Percentiles rank a stretch among this genome's conserved stretches.
phyloP scores from a whole-genome alignment of 2,113 vertebrate genomes.

The Eonycteris spelaea region DNA sequence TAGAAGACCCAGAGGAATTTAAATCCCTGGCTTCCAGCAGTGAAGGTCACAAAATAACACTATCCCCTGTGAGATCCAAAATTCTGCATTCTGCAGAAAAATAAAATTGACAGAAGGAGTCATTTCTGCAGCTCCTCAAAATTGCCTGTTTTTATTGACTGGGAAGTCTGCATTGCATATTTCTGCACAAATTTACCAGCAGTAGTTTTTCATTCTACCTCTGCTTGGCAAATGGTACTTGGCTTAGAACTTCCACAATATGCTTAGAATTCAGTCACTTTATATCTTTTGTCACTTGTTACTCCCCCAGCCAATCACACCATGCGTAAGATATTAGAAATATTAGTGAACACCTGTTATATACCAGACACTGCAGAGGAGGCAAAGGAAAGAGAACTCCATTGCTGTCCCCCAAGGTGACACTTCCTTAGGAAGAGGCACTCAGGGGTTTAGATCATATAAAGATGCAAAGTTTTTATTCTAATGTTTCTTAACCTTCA shows the following conservation, averaged over 20 bases:
- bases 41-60: neutral
- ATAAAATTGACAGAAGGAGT: neutral
- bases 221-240: neutral
- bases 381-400: neutral
- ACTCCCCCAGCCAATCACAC: neutral
- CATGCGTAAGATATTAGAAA: neutral
- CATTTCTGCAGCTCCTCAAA: neutral
- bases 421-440: neutral
- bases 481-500: neutral
- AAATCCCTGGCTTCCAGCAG: neutral
- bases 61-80: neutral
- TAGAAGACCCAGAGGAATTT: neutral
- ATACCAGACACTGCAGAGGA: neutral
- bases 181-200: conserved; percentile 26
- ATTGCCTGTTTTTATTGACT: neutral
- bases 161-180: neutral
- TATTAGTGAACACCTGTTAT: neutral
- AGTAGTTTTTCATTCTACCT: neutral
- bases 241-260: neutral
- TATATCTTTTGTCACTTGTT: neutral
- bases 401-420: neutral
- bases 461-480: neutral
- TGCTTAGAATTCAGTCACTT: neutral
- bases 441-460: neutral
- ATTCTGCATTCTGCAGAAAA: conserved; percentile 29